These are phyloP conservation scores for Ursus arctos DNA, from an alignment of 2,113 vertebrate species.

Conservation along the genomic window DNA sequence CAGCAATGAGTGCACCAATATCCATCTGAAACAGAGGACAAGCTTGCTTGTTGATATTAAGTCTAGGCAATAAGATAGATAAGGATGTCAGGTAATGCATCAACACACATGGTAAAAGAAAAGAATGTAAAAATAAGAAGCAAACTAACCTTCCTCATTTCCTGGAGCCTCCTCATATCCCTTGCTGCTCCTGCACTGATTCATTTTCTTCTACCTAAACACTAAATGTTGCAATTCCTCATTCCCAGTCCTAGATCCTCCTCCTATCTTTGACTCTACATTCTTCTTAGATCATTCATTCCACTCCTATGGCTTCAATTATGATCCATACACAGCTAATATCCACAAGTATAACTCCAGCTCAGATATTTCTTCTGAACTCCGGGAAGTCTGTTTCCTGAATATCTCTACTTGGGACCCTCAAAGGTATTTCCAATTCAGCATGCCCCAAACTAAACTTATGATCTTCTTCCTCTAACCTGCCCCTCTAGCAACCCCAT, in stretches of 20 bases:
- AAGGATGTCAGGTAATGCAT: neutral
- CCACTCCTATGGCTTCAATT: neutral
- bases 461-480: neutral
- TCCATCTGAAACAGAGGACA: constrained; percentile 6
- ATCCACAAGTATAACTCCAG: neutral
- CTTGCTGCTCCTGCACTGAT: neutral
- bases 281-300: neutral
- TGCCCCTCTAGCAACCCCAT: neutral
- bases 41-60: constrained; percentile 47
- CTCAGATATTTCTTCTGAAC: neutral
- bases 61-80: neutral
- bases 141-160: neutral
- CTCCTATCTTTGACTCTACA: neutral
- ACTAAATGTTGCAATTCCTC: neutral
- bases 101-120: neutral
- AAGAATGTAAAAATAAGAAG: neutral
- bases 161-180: neutral
- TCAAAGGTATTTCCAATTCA: neutral
- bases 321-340: neutral
- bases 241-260: neutral
- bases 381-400: neutral
- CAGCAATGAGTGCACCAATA: neutral
- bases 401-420: neutral
- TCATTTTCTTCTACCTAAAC: constrained; percentile 2
- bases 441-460: neutral